Conservation (phyloP, 2,113 vertebrate genomes). For the Colaptes auratus region DNA sequence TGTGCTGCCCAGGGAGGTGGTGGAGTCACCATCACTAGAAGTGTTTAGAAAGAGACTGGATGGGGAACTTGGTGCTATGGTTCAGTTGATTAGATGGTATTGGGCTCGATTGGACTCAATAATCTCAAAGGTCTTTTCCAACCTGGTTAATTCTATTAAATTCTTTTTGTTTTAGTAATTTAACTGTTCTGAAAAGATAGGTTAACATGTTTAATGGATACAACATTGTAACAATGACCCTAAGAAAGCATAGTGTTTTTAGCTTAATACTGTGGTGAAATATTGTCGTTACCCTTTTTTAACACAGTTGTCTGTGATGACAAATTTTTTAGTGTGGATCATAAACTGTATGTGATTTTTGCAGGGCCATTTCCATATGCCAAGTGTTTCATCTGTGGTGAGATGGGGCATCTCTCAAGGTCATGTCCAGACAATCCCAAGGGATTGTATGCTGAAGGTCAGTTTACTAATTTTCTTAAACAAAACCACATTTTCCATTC, state of each 20-base stretch:
- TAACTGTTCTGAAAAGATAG: neutral
- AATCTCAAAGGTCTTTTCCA: no score
- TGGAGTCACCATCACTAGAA: no score
- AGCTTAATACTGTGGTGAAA: neutral
- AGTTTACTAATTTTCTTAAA: neutral
- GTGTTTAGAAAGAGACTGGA: no score
- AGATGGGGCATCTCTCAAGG: constrained; percentile 91
- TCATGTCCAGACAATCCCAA: constrained; percentile 95
- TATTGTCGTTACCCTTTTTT: neutral
- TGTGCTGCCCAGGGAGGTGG: no score
- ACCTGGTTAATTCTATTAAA: no score
- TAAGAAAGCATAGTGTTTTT: neutral
- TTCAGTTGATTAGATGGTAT: no score
- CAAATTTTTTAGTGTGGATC: neutral
- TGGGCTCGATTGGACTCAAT: no score
- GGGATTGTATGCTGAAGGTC: constrained; percentile 93
- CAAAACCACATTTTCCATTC: neutral
- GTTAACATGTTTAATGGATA: neutral
- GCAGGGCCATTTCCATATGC: constrained; percentile 92
- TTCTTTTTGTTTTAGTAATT: no score
- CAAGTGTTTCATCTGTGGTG: constrained; percentile 95
- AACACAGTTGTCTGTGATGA: neutral
- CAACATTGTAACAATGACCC: neutral
- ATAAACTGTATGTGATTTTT: constrained; percentile 21
- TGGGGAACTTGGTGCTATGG: no score